Conservation (phyloP, 2,113 vertebrate genomes). For the Eptesicus fuscus region DNA sequence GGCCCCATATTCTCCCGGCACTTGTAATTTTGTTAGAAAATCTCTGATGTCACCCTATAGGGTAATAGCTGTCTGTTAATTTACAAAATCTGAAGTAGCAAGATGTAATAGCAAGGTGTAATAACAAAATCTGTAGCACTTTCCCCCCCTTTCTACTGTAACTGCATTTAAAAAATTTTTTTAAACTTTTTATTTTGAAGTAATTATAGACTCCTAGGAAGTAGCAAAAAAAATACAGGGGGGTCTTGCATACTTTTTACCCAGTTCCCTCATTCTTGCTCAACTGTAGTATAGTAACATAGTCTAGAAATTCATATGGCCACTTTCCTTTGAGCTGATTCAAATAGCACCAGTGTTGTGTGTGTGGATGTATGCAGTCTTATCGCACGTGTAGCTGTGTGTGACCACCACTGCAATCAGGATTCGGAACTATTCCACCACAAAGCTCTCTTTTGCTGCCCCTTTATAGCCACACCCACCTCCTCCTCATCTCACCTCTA, state of each 20-base stretch:
- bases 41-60: background rate
- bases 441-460: rapidly evolving
- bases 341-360: background rate
- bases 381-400: background rate
- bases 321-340: background rate
- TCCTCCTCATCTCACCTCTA: background rate
- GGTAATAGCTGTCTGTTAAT: background rate
- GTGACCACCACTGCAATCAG: background rate
- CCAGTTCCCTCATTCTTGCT: background rate
- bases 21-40: background rate
- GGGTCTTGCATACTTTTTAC: background rate
- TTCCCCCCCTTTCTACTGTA: background rate
- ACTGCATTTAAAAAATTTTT: background rate
- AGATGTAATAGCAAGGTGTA: background rate
- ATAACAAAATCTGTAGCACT: background rate
- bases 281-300: background rate
- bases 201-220: background rate
- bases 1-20: background rate
- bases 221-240: background rate
- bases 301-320: background rate
- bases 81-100: background rate
- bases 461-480: background rate
- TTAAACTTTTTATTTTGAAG: background rate
- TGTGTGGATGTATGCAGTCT: background rate
- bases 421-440: background rate